phyloP scores from a whole-genome alignment of 2,888 invertebrate species.

The Pheosia tremula region DNA sequence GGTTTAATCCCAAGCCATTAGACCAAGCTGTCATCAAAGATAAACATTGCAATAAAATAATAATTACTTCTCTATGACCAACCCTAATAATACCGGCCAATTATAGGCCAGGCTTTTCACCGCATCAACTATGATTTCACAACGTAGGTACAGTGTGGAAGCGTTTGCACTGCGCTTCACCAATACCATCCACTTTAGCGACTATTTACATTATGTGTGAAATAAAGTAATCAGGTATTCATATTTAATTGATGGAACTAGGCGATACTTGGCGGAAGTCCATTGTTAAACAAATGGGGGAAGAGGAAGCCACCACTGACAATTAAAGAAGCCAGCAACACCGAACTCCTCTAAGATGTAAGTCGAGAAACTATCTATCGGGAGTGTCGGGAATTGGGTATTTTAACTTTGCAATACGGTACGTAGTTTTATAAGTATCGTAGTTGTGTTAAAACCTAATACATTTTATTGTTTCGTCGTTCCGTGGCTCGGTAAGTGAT shows the following conservation, averaged over 20 bases:
- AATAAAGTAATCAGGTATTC: not conserved
- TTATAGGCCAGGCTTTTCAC: conserved; percentile 31
- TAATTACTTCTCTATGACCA: conserved; percentile 6
- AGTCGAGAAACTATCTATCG: no score
- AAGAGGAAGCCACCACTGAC: no score
- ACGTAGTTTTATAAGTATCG: not conserved
- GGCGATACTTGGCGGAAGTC: no score
- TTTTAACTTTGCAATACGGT: no score
- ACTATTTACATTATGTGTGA: not conserved
- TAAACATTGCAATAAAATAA: no score
- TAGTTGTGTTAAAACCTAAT: not conserved
- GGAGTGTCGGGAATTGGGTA: no score
- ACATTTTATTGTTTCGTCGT: not conserved
- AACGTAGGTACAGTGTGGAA: conserved; percentile 7
- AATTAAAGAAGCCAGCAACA: no score
- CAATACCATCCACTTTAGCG: not conserved
- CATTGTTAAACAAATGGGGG: no score
- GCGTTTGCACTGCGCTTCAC: conserved; percentile 17
- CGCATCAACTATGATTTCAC: conserved; percentile 10
- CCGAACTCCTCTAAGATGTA: not conserved
- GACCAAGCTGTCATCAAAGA: no score
- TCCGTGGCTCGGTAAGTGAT: not conserved
- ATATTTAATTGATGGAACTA: not conserved
- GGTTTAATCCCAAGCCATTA: not conserved
- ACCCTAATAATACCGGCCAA: conserved; percentile 29